Evolutionary conservation across 92 coral and sea anemone genomes (phyloP).

Genomic region (Paramuricea clavata): DNA sequence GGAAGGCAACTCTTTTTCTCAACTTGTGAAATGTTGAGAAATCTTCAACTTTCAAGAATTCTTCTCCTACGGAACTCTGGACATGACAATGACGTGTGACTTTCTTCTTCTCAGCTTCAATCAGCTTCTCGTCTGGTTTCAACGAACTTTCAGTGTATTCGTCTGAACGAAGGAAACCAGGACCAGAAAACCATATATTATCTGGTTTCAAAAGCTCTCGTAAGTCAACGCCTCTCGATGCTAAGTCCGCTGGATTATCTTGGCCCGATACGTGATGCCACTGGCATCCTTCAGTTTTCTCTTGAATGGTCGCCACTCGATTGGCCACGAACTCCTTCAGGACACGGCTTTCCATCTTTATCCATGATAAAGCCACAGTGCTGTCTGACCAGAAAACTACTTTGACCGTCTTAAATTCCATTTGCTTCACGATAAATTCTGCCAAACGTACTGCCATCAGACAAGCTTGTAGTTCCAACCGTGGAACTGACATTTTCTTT

Average conservation of each 20-base stretch:
- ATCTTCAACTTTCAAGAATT: background rate
- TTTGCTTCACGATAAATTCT: background rate
- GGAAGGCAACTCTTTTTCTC: background rate
- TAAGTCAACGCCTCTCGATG: background rate
- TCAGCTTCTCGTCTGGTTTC: background rate
- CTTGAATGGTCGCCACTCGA: background rate
- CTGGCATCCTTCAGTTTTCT: background rate
- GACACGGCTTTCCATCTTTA: background rate
- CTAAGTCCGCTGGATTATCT: background rate
- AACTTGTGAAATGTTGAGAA: background rate
- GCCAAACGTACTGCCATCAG: background rate
- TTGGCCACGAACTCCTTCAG: background rate
- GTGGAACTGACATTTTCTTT: background rate
- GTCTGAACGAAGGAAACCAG: no score
- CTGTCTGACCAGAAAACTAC: background rate
- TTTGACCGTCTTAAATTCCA: background rate
- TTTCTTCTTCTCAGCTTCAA: background rate
- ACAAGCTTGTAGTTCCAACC: slow-evolving; percentile 18
- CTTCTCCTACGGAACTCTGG: background rate
- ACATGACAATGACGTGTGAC: background rate
- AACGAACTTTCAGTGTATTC: background rate
- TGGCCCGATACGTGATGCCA: background rate
- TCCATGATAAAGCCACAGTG: slow-evolving; percentile 1
- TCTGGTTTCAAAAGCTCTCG: background rate
- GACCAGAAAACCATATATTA: background rate